Evolutionary conservation across 2,888 invertebrate species (phyloP).

Genomic region (Tetramorium bicarinatum): DNA sequence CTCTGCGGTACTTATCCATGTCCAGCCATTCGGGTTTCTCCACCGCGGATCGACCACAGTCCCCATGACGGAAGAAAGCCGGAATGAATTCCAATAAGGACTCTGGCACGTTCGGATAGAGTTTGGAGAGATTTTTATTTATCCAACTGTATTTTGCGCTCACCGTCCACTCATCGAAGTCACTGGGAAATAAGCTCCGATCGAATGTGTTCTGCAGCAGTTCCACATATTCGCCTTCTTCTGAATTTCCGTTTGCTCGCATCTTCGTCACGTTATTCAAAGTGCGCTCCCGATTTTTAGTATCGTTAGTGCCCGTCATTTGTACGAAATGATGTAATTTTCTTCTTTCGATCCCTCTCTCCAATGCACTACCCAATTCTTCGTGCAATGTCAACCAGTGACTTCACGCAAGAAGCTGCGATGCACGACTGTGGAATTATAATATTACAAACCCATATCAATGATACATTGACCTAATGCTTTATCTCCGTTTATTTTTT

Average conservation of each 20-base stretch:
- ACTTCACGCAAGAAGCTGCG: neutral
- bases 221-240: neutral
- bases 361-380: too few species aligned
- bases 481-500: too few species aligned
- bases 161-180: neutral
- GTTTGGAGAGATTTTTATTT: neutral
- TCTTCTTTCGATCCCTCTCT: too few species aligned
- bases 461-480: too few species aligned
- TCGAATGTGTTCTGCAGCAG: neutral
- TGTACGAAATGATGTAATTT: too few species aligned
- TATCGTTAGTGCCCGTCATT: neutral
- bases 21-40: constrained; percentile 86
- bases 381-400: neutral
- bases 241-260: neutral
- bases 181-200: neutral
- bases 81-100: constrained; percentile 39
- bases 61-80: constrained; percentile 62
- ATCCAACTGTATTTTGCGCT: neutral
- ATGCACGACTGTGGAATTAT: too few species aligned
- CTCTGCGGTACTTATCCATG: constrained; percentile 78
- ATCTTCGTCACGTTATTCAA: neutral
- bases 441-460: too few species aligned
- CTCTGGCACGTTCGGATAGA: constrained; percentile 56
- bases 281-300: neutral
- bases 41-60: constrained; percentile 73